Evolutionary conservation across 2,797 vertebrate species (phyloP).

Genomic region (Anolis apletophallus): DNA sequence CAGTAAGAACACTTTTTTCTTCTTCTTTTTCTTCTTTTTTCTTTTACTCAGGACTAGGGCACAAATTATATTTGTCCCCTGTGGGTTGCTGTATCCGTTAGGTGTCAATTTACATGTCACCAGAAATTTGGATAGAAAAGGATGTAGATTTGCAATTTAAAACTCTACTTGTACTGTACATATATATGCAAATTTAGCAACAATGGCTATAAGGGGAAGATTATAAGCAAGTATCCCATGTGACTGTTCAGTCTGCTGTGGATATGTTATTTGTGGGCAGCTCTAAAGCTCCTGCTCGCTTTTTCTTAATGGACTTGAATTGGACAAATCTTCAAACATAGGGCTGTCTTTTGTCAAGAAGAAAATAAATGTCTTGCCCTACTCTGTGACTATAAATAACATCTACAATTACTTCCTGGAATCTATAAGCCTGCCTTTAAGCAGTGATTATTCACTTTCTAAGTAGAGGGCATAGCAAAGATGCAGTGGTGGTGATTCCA

Average conservation of each 20-base stretch:
- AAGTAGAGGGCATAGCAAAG: not conserved
- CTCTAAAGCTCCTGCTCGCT: not conserved
- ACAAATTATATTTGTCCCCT: not conserved
- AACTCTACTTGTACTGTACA: not conserved
- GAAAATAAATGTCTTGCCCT: not conserved
- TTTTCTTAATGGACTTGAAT: not conserved
- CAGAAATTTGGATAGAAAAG: not conserved
- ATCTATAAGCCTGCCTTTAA: not conserved
- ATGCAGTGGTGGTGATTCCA: too few species aligned
- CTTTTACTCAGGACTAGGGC: not conserved
- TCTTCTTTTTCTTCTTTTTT: constrained; percentile 4
- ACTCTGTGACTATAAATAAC: not conserved
- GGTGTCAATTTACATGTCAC: too few species aligned
- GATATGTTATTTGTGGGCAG: not conserved
- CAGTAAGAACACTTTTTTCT: constrained; percentile 37
- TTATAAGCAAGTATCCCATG: not conserved
- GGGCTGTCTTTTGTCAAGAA: not conserved
- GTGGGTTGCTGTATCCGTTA: not conserved
- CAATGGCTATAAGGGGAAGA: not conserved
- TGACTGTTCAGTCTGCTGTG: not conserved
- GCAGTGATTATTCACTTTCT: not conserved
- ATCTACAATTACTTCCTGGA: not conserved
- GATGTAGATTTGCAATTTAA: not conserved
- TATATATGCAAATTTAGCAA: not conserved
- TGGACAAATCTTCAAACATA: not conserved